A percentile compares a stretch with the other conserved stretches of the same genome.
Conservation (phyloP, 2,797 vertebrate genomes). For the Erethizon dorsatum region DNA sequence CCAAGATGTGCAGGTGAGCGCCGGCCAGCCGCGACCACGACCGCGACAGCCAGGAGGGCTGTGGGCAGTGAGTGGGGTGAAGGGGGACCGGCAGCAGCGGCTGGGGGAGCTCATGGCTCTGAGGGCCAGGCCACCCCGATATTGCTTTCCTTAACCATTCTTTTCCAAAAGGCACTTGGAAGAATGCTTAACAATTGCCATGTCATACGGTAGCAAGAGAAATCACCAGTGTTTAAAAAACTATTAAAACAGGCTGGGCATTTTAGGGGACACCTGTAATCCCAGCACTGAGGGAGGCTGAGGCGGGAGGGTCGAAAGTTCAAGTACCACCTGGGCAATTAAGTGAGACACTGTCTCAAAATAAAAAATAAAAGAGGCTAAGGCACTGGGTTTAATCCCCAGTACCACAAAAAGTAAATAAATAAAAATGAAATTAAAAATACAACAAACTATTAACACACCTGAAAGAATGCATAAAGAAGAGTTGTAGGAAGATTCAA, state of each 20-base stretch:
- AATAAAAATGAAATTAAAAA: not conserved
- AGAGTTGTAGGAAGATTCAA: not conserved
- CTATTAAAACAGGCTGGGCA: not conserved
- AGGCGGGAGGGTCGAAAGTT: not conserved
- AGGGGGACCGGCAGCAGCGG: not conserved
- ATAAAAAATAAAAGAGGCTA: not conserved
- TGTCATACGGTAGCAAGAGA: not conserved
- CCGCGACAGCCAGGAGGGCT: too few species aligned
- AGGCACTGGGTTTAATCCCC: not conserved
- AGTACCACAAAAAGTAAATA: not conserved
- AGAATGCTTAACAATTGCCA: not conserved
- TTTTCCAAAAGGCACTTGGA: not conserved
- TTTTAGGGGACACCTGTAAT: not conserved
- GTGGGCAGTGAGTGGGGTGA: not conserved
- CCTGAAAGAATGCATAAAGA: not conserved
- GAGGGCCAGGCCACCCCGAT: not conserved
- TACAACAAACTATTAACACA: not conserved
- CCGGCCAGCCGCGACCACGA: not conserved
- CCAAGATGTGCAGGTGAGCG: conserved; percentile 96
- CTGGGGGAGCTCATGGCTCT: not conserved
- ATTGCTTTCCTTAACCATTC: not conserved
- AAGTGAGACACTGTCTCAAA: not conserved
- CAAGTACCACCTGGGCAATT: not conserved
- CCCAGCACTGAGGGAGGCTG: not conserved
- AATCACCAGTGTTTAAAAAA: not conserved